These are phyloP conservation scores for Microcebus murinus DNA, from an alignment of 2,113 vertebrate species.

Conservation along the genomic window DNA sequence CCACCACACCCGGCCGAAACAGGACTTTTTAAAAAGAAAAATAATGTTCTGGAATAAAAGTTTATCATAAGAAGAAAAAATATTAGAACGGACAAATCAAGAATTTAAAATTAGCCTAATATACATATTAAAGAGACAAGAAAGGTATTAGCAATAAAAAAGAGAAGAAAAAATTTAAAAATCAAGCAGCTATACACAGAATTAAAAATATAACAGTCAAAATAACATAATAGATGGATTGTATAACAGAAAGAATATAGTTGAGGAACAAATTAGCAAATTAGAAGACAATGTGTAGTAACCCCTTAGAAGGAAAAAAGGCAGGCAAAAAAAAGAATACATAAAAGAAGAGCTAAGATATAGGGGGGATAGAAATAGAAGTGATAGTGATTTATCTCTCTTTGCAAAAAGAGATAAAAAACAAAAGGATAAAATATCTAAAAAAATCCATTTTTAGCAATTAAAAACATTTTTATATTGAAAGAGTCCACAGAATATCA, in stretches of 20 bases:
- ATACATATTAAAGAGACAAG: background rate
- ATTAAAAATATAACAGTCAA: background rate
- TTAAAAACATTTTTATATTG: slow-evolving; percentile 10
- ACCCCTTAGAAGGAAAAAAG: background rate
- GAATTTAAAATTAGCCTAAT: background rate
- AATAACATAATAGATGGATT: background rate
- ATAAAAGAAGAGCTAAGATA: background rate
- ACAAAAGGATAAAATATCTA: background rate
- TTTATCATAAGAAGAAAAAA: background rate
- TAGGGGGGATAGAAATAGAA: background rate
- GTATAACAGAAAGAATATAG: background rate
- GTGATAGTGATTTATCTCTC: background rate
- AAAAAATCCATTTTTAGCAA: slow-evolving; percentile 25
- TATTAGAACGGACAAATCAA: background rate
- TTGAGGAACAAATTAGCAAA: background rate
- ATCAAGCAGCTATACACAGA: background rate
- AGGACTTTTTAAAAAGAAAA: background rate
- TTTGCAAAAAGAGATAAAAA: background rate
- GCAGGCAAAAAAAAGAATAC: background rate
- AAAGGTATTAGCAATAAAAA: slow-evolving; percentile 5
- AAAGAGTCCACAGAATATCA: background rate
- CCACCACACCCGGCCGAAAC: no score
- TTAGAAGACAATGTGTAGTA: background rate
- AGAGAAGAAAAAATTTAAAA: background rate
- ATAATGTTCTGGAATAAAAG: background rate